A percentile compares a stretch with the other conserved stretches of the same genome.
Evolutionary conservation across 2,888 invertebrate genomes (phyloP).

Genomic region (Drosophila pseudotalamancana): DNA sequence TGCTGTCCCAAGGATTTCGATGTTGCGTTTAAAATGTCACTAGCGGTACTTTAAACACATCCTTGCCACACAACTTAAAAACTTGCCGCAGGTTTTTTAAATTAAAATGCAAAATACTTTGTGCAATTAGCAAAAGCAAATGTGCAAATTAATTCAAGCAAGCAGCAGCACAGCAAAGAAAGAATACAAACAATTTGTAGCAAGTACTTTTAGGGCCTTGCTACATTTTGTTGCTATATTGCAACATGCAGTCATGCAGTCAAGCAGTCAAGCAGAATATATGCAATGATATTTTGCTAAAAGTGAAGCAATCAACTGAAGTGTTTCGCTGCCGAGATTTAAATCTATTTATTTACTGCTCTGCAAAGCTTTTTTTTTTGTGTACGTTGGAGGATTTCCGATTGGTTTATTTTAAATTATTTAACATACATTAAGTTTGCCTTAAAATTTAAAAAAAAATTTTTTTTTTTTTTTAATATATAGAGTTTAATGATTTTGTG

Average conservation of each 20-base stretch:
- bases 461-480: too few relatives aligned
- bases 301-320: neutral
- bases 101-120: too few relatives aligned
- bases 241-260: neutral
- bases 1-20: conserved; percentile 4
- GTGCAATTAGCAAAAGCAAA: conserved; percentile 19
- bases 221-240: conserved; percentile 15
- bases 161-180: neutral
- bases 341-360: neutral
- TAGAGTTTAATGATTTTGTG: too few relatives aligned
- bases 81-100: neutral
- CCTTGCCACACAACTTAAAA: neutral
- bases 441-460: too few relatives aligned
- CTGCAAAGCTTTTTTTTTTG: too few relatives aligned
- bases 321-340: neutral
- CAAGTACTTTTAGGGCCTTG: conserved; percentile 10
- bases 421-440: conserved; percentile 36
- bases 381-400: too few relatives aligned
- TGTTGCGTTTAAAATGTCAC: conserved; percentile 21
- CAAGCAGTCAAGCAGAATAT: neutral
- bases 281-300: neutral
- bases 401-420: too few relatives aligned
- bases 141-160: conserved; percentile 29
- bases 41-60: conserved; percentile 12
- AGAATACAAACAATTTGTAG: neutral